These are phyloP conservation scores for Columba guinea DNA, from an alignment of 2,797 vertebrate species.

Conservation along the genomic window DNA sequence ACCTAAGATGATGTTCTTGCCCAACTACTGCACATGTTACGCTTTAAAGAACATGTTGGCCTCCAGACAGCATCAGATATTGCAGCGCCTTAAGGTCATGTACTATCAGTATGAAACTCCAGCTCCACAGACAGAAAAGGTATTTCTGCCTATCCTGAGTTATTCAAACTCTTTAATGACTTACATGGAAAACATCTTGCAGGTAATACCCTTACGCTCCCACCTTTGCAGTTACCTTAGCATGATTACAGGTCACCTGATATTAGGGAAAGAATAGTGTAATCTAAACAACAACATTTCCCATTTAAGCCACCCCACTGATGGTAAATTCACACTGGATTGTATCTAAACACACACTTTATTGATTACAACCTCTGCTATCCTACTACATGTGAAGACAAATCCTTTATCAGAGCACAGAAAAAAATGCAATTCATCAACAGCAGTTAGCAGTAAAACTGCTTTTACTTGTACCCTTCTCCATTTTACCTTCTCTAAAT, in stretches of 20 bases:
- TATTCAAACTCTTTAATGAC: background rate
- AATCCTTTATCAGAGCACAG: background rate
- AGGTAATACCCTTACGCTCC: background rate
- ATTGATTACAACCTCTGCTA: background rate
- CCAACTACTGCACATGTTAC: background rate
- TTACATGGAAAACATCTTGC: background rate
- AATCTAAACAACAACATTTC: background rate
- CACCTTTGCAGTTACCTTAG: background rate
- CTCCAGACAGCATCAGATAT: background rate
- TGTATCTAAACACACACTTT: background rate
- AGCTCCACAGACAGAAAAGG: background rate
- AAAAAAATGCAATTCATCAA: background rate
- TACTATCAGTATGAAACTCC: background rate
- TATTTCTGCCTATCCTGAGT: background rate
- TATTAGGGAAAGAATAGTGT: background rate
- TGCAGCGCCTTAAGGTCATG: background rate
- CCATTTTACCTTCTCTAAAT: background rate
- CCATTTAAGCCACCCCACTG: background rate
- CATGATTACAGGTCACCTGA: background rate
- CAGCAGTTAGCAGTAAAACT: background rate
- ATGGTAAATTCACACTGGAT: background rate
- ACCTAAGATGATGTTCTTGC: background rate
- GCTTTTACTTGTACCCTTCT: background rate
- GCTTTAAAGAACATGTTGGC: background rate
- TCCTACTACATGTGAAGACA: background rate